Conservation (phyloP, 2,113 vertebrate genomes). For the Pluvianellus socialis region DNA sequence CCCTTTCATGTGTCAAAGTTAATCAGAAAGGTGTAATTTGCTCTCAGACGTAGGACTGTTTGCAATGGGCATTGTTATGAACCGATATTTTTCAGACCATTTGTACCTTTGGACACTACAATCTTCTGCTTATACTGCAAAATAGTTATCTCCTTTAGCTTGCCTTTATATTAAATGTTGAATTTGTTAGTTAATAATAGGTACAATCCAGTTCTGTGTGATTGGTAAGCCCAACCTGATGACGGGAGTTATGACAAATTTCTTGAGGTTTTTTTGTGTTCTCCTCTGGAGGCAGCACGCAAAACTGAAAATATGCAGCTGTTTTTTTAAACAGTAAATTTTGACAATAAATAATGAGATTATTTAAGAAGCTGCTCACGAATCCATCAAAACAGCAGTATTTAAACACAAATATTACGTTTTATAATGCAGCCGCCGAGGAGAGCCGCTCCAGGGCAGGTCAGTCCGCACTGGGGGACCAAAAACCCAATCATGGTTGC, state of each 20-base stretch:
- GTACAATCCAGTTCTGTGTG: not conserved
- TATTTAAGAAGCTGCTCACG: not conserved
- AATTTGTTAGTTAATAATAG: not conserved
- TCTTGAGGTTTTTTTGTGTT: not conserved
- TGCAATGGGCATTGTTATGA: not conserved
- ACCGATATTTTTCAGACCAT: not conserved
- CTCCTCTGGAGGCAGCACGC: not conserved
- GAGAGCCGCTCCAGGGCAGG: too few species aligned
- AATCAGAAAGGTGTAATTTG: not conserved
- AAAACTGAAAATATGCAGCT: not conserved
- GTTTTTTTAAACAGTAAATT: not conserved
- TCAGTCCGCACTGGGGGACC: too few species aligned
- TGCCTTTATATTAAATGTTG: not conserved
- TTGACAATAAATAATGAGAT: not conserved
- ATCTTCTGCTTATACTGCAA: not conserved
- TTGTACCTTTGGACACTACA: not conserved
- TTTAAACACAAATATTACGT: not conserved
- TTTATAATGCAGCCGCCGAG: not conserved
- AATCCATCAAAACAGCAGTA: conserved; percentile 8
- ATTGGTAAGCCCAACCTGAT: not conserved
- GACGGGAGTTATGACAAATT: not conserved
- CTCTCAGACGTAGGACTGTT: not conserved
- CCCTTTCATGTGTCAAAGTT: not conserved
- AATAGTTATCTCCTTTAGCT: not conserved
- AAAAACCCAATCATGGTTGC: too few species aligned